A percentile compares a stretch with the other conserved stretches of the same genome.
These are phyloP conservation scores for Capreolus pygargus DNA, from an alignment of 2,113 vertebrate genomes.

Conservation along the genomic window DNA sequence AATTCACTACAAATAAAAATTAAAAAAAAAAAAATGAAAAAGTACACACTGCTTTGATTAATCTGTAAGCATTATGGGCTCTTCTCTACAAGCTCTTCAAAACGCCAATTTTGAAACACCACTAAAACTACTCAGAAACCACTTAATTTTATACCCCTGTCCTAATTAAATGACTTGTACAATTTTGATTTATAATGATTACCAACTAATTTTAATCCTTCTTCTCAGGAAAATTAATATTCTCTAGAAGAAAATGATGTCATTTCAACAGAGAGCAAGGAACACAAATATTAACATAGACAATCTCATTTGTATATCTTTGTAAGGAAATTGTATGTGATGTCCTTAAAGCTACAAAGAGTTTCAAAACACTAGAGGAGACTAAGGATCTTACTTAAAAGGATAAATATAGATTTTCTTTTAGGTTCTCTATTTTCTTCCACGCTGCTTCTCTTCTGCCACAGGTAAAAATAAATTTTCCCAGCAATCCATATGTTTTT, in stretches of 20 bases:
- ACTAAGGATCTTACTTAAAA: not conserved
- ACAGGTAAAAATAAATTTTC: constrained; percentile 14
- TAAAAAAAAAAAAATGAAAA: constrained; percentile 9
- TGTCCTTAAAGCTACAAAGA: not conserved
- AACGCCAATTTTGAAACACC: not conserved
- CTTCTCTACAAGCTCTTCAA: not conserved
- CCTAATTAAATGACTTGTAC: constrained; percentile 37
- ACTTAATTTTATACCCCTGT: constrained; percentile 11
- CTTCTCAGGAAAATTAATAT: constrained; percentile 45
- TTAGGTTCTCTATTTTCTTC: not conserved
- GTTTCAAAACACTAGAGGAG: not conserved
- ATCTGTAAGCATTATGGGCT: not conserved
- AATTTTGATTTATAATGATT: constrained; percentile 38
- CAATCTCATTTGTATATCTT: constrained; percentile 3
- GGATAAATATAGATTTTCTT: not conserved
- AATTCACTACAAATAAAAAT: too few relatives aligned
- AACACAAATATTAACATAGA: constrained; percentile 32
- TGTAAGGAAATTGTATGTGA: not conserved
- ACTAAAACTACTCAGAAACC: constrained; percentile 33
- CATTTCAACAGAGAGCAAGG: not conserved
- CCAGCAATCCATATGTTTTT: not conserved
- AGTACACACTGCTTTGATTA: constrained; percentile 26
- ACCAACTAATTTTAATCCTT: constrained; percentile 41
- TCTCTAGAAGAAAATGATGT: constrained; percentile 29
- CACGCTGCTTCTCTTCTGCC: not conserved